Conservation (phyloP, 2,888 invertebrate species). For the Acanthoscelides obtectus region DNA sequence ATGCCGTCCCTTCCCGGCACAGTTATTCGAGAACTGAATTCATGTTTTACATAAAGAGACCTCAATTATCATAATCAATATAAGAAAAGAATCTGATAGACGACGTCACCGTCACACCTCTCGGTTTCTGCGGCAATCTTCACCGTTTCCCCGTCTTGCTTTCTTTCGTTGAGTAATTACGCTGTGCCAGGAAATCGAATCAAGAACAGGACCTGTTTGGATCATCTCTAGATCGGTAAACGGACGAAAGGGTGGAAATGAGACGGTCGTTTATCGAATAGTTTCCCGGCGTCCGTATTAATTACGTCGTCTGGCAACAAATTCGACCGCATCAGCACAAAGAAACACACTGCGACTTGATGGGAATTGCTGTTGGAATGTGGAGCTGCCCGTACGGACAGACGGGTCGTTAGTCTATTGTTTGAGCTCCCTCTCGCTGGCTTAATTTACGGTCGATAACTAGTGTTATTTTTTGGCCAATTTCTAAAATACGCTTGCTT, state of each 20-base stretch:
- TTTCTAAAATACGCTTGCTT: not conserved
- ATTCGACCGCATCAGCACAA: not conserved
- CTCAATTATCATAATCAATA: too few species aligned
- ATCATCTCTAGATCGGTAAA: too few species aligned
- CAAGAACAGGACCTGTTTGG: too few species aligned
- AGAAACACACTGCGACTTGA: not conserved
- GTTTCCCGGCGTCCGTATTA: not conserved
- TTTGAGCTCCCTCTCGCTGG: not conserved
- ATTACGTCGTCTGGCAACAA: not conserved
- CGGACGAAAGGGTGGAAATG: not conserved
- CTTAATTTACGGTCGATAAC: not conserved
- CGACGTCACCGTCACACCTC: too few species aligned
- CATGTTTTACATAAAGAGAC: too few species aligned
- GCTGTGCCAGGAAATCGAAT: too few species aligned
- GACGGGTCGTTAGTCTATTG: not conserved
- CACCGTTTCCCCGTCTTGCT: too few species aligned
- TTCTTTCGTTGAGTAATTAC: too few species aligned
- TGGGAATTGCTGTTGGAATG: not conserved
- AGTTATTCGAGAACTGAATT: too few species aligned
- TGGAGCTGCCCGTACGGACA: not conserved
- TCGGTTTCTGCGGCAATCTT: too few species aligned
- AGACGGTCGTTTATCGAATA: not conserved
- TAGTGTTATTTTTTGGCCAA: not conserved
- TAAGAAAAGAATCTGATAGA: too few species aligned
- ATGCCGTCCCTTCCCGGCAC: too few species aligned